Conservation (phyloP, 2,113 vertebrate species). For the Poicephalus gulielmi region DNA sequence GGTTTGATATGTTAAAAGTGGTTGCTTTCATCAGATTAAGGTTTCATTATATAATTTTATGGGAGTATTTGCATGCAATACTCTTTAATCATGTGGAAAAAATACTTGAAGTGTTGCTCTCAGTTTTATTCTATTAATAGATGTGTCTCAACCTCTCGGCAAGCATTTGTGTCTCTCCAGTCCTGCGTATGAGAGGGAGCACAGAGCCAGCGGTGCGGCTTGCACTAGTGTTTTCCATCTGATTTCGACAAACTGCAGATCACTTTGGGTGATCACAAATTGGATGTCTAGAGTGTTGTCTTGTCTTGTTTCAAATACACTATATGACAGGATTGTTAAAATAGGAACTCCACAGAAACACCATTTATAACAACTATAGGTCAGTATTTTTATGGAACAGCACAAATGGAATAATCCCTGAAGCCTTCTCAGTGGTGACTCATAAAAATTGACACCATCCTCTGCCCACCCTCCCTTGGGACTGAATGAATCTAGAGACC, state of each 20-base stretch:
- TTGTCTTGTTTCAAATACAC: not conserved
- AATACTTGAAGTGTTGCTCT: not conserved
- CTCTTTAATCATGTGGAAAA: not conserved
- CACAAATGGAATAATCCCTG: not conserved
- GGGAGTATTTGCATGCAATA: not conserved
- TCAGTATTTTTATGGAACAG: not conserved
- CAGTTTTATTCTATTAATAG: not conserved
- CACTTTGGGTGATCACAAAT: not conserved
- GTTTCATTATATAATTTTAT: not conserved
- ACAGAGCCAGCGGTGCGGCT: not conserved
- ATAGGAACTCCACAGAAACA: not conserved
- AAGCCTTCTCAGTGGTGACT: not conserved
- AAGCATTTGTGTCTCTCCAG: not conserved
- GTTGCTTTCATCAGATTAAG: not conserved
- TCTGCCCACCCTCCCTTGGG: not conserved
- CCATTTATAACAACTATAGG: not conserved
- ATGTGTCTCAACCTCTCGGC: not conserved
- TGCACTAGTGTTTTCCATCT: not conserved
- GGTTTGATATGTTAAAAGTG: not conserved
- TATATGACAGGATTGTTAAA: not conserved
- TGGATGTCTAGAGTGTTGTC: not conserved
- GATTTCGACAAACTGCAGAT: not conserved
- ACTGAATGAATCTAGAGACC: not conserved
- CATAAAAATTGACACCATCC: not conserved
- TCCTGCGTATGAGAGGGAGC: not conserved